Evolutionary conservation across 1,140 invertebrate genomes (phyloP).

Genomic region (Procambarus clarkii): DNA sequence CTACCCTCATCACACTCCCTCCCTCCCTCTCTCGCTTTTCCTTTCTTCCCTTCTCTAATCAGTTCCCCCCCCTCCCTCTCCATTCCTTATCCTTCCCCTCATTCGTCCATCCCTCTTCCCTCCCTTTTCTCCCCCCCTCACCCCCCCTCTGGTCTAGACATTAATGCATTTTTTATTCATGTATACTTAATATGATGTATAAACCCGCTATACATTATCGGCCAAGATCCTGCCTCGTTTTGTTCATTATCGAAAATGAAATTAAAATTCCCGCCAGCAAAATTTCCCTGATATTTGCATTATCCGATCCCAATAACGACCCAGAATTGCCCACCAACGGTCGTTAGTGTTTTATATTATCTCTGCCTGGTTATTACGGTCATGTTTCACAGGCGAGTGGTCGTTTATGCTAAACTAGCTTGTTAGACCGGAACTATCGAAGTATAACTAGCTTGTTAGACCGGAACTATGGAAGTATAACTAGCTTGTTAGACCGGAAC

Average conservation of each 20-base stretch:
- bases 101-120: not conserved
- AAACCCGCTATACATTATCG: not conserved
- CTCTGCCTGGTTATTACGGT: not conserved
- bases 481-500: too few relatives aligned
- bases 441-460: too few relatives aligned
- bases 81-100: not conserved
- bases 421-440: too few relatives aligned
- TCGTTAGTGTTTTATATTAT: not conserved
- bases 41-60: not conserved
- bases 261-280: not conserved
- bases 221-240: not conserved
- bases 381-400: not conserved
- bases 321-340: not conserved
- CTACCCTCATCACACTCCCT: not conserved
- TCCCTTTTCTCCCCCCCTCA: not conserved
- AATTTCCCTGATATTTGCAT: conserved; percentile 2
- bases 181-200: not conserved
- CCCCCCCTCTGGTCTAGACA: not conserved
- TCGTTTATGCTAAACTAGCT: too few relatives aligned
- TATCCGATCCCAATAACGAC: not conserved
- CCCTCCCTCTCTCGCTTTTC: not conserved
- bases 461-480: too few relatives aligned
- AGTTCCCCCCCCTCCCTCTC: not conserved
- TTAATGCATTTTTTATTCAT: conserved; percentile 10
- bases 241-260: not conserved